These are phyloP conservation scores for Girardinichthys multiradiatus DNA, from an alignment of 2,113 vertebrate species.

Conservation along the genomic window DNA sequence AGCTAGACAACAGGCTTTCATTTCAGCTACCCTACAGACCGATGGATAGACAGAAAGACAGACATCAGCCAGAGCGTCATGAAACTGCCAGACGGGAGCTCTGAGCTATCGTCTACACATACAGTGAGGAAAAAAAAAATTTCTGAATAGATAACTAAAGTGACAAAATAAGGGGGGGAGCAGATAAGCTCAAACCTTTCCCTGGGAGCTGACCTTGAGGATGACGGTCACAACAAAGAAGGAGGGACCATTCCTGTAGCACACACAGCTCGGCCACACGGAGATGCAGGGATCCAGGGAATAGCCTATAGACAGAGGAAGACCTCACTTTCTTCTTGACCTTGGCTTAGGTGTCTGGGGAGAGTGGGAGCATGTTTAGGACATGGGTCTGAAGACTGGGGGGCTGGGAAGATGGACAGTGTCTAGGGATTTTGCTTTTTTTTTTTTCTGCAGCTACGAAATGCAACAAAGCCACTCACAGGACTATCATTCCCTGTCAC, in stretches of 20 bases:
- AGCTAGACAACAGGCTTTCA: slow-evolving; percentile 57
- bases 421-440: slow-evolving; percentile 38
- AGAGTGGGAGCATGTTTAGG: slow-evolving; percentile 50
- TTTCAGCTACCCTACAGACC: slow-evolving; percentile 50
- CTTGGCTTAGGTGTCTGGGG: slow-evolving; percentile 71
- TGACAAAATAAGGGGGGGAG: slow-evolving; percentile 33
- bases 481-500: slow-evolving; percentile 28
- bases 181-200: slow-evolving; percentile 72
- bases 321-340: slow-evolving; percentile 70
- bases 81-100: slow-evolving; percentile 53
- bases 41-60: slow-evolving; percentile 58
- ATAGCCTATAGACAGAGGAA: slow-evolving; percentile 61
- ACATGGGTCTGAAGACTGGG: slow-evolving; percentile 41
- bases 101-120: slow-evolving; percentile 59
- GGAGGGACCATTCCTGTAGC: slow-evolving; percentile 71
- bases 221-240: slow-evolving; percentile 70
- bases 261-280: slow-evolving; percentile 36
- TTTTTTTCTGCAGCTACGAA: slow-evolving; percentile 34
- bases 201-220: slow-evolving; percentile 76
- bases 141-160: slow-evolving; percentile 36
- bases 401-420: slow-evolving; percentile 43
- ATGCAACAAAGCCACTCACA: slow-evolving; percentile 23
- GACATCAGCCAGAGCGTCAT: slow-evolving; percentile 50
- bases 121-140: slow-evolving; percentile 38
- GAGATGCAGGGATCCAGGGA: slow-evolving; percentile 66